Conservation (phyloP, 2,113 vertebrate species). For the Stegostoma tigrinum region DNA sequence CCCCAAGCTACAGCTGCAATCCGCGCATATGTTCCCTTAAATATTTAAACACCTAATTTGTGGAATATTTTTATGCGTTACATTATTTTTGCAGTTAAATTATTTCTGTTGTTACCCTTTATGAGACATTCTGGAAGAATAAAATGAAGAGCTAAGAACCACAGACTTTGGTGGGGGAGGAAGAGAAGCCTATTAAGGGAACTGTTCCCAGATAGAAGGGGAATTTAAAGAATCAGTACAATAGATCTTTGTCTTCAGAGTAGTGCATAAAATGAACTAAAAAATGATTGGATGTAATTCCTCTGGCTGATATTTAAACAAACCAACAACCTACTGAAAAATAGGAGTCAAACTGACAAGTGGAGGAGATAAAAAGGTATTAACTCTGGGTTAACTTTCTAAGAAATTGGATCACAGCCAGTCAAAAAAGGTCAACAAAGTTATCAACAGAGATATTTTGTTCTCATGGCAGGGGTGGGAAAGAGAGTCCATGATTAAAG, state of each 20-base stretch:
- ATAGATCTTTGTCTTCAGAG: neutral
- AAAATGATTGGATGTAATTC: neutral
- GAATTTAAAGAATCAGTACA: neutral
- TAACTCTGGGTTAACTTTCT: neutral
- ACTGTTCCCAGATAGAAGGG: neutral
- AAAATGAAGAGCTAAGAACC: slow-evolving; percentile 13
- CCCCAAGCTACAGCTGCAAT: slow-evolving; percentile 26
- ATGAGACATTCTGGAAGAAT: slow-evolving; percentile 33
- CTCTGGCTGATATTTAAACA: neutral
- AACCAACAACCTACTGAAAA: neutral
- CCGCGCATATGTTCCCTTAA: slow-evolving; percentile 28
- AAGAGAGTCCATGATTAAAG: neutral
- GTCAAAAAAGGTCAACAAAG: neutral
- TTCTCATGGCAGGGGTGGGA: neutral
- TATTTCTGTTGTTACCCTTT: slow-evolving; percentile 30
- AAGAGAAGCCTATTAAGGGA: neutral
- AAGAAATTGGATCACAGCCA: neutral
- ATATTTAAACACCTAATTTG: slow-evolving; percentile 38
- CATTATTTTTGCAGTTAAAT: slow-evolving; percentile 29
- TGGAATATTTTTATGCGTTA: slow-evolving; percentile 27
- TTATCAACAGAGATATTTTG: neutral
- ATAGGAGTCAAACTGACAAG: neutral
- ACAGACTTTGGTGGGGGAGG: too few relatives aligned
- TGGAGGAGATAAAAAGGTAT: neutral
- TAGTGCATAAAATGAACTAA: neutral